Conservation (phyloP, 2,113 vertebrate species). For the Dasyprocta punctata region DNA sequence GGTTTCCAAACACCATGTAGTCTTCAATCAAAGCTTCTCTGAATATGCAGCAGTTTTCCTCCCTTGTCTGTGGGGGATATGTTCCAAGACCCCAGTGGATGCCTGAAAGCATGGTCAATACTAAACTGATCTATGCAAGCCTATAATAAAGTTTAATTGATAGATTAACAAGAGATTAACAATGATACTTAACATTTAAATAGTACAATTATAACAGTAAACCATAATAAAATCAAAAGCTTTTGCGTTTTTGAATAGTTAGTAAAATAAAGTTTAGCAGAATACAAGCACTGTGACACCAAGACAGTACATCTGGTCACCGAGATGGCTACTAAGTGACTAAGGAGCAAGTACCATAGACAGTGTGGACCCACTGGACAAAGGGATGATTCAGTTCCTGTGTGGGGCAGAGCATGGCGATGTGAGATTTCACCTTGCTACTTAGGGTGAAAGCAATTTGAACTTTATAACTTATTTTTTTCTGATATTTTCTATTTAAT, state of each 20-base stretch:
- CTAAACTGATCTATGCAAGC: background rate
- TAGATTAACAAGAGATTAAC: background rate
- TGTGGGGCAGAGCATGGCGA: background rate
- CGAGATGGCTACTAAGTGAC: background rate
- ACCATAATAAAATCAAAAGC: background rate
- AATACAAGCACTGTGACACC: too few relatives aligned
- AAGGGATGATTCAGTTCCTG: background rate
- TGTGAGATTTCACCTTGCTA: background rate
- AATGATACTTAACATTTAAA: background rate
- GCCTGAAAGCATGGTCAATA: too few relatives aligned
- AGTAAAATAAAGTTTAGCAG: background rate
- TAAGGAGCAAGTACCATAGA: too few relatives aligned
- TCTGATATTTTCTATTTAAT: background rate
- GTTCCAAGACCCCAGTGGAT: background rate
- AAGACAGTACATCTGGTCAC: background rate
- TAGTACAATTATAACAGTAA: background rate
- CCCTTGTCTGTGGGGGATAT: too few relatives aligned
- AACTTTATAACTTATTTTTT: background rate
- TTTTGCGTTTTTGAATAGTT: background rate
- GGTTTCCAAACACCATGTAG: rapidly evolving
- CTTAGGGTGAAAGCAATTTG: too few relatives aligned
- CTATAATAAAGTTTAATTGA: background rate
- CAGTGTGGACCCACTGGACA: background rate
- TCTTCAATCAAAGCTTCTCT: background rate
- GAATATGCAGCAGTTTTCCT: too few relatives aligned